Conservation (phyloP, 2,113 vertebrate species). For the Lamprotornis superbus region DNA sequence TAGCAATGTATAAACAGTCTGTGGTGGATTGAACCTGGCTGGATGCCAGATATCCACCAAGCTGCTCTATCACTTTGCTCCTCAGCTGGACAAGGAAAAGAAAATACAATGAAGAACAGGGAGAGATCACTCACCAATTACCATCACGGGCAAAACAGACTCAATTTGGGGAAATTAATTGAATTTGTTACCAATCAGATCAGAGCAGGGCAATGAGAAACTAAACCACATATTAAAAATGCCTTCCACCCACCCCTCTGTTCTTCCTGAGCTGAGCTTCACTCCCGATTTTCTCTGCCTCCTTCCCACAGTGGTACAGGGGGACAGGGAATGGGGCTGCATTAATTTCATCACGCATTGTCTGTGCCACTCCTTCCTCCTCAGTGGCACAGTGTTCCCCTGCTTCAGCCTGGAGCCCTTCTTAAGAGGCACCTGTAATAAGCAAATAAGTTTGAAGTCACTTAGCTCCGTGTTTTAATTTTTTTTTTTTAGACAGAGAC, state of each 20-base stretch:
- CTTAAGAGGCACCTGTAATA: background rate
- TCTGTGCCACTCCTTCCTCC: background rate
- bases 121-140: background rate
- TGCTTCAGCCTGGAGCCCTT: background rate
- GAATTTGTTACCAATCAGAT: background rate
- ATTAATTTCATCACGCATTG: fast-evolving
- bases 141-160: background rate
- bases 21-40: background rate
- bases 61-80: background rate
- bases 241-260: background rate
- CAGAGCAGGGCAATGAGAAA: background rate
- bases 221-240: background rate
- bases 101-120: background rate
- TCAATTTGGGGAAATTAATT: background rate
- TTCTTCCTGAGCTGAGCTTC: background rate
- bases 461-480: background rate
- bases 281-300: background rate
- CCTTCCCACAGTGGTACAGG: background rate
- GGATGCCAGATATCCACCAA: background rate
- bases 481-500: background rate
- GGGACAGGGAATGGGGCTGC: background rate
- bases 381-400: background rate
- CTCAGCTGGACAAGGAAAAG: background rate
- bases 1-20: background rate
- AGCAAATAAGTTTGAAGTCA: background rate